phyloP scores from a whole-genome alignment of 2,113 vertebrate genomes.

The Rhea americana region DNA sequence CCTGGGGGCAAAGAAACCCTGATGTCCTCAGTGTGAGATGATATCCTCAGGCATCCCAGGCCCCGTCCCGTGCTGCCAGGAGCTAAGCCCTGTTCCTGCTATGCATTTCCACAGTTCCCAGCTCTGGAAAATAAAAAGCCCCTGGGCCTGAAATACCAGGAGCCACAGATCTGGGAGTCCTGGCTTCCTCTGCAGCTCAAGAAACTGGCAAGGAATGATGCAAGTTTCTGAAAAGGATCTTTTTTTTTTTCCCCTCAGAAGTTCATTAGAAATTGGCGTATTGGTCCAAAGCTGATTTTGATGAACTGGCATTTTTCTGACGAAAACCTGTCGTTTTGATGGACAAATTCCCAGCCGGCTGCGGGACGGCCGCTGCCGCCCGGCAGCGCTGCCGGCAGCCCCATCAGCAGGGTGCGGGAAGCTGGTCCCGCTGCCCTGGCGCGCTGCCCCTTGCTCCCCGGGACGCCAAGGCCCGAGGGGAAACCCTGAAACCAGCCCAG shows the following conservation, averaged over 20 bases:
- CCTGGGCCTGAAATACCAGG: neutral
- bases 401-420: neutral
- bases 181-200: neutral
- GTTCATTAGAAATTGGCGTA: neutral
- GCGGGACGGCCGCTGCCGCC: neutral
- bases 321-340: neutral
- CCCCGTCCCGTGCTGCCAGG: neutral
- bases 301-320: neutral
- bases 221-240: neutral
- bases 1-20: neutral
- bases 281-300: neutral
- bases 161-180: neutral
- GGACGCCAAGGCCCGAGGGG: fast-evolving
- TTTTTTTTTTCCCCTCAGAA: neutral
- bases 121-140: neutral
- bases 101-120: neutral
- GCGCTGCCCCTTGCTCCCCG: fast-evolving
- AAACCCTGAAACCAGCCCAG: neutral
- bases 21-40: neutral
- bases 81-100: neutral
- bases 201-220: neutral
- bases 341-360: neutral
- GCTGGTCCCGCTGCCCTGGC: fast-evolving
- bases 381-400: neutral
- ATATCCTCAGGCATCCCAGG: neutral